A percentile compares a stretch with the other conserved stretches of the same genome.
Evolutionary conservation across 2,113 vertebrate species (phyloP).

Genomic region (Poicephalus meyeri): DNA sequence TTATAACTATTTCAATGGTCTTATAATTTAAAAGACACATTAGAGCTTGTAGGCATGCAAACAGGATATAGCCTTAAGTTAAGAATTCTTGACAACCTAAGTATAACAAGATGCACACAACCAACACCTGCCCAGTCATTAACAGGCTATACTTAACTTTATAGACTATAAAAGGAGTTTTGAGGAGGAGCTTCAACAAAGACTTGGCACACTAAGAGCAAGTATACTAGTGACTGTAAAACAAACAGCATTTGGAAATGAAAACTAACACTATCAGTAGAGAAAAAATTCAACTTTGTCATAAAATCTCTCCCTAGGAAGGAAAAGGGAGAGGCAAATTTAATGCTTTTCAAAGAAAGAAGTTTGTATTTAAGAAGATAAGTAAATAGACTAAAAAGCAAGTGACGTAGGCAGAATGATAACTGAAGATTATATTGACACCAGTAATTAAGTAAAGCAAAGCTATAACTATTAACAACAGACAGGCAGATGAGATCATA

Average conservation of each 20-base stretch:
- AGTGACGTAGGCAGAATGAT: not conserved
- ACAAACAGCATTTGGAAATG: not conserved
- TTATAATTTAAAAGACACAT: not conserved
- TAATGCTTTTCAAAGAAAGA: not conserved
- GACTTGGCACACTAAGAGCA: not conserved
- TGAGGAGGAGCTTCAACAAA: not conserved
- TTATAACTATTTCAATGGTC: not conserved
- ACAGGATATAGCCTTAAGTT: not conserved
- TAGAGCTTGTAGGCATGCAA: not conserved
- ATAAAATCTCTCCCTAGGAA: not conserved
- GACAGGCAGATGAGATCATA: conserved; percentile 15
- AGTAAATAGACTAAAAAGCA: not conserved
- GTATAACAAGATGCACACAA: not conserved
- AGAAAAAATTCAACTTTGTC: not conserved
- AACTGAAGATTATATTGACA: not conserved
- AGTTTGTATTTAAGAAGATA: not conserved
- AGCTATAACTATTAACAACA: not conserved
- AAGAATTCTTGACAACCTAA: not conserved
- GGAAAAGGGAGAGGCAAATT: not conserved
- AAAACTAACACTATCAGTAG: not conserved
- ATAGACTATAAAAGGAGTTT: not conserved
- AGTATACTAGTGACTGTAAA: not conserved
- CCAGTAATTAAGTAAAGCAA: not conserved
- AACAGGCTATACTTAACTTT: not conserved
- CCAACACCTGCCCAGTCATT: not conserved